Evolutionary conservation across 2,888 invertebrate genomes (phyloP).

Genomic region (Auanema sp.): DNA sequence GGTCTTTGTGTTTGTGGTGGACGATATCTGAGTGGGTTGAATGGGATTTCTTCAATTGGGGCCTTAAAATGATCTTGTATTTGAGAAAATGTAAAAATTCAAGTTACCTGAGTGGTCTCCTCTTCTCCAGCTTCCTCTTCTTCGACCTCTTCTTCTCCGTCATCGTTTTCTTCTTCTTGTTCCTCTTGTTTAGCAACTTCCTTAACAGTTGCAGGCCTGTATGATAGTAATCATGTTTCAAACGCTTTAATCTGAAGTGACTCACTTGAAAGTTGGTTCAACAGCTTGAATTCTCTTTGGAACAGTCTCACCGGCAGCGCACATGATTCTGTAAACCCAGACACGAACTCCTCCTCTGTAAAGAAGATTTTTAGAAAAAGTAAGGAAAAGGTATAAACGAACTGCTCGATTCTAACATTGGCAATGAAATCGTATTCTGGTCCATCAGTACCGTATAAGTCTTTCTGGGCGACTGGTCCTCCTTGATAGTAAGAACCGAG

Average conservation of each 20-base stretch:
- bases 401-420: constrained; percentile 61
- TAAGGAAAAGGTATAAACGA: constrained; percentile 15
- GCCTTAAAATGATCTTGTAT: constrained; percentile 29
- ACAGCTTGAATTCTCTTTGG: constrained; percentile 6
- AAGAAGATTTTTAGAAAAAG: background rate
- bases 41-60: constrained; percentile 31
- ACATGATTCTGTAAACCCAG: constrained; percentile 58
- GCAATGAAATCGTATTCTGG: constrained; percentile 61
- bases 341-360: constrained; percentile 60
- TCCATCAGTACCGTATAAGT: constrained; percentile 47
- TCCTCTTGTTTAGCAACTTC: constrained; percentile 27
- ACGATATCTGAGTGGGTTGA: constrained; percentile 59
- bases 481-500: constrained; percentile 59
- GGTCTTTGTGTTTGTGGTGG: constrained; percentile 36
- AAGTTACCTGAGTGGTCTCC: constrained; percentile 16
- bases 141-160: constrained; percentile 16
- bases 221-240: constrained; percentile 9
- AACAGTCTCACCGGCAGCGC: constrained; percentile 35
- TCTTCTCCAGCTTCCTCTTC: constrained; percentile 24
- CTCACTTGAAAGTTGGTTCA: constrained; percentile 6
- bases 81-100: background rate
- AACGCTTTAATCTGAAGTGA: background rate
- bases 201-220: constrained; percentile 18
- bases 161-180: constrained; percentile 18
- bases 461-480: constrained; percentile 53